These are phyloP conservation scores for Poeciliopsis prolifica DNA, from an alignment of 2,113 vertebrate genomes.

Conservation along the genomic window DNA sequence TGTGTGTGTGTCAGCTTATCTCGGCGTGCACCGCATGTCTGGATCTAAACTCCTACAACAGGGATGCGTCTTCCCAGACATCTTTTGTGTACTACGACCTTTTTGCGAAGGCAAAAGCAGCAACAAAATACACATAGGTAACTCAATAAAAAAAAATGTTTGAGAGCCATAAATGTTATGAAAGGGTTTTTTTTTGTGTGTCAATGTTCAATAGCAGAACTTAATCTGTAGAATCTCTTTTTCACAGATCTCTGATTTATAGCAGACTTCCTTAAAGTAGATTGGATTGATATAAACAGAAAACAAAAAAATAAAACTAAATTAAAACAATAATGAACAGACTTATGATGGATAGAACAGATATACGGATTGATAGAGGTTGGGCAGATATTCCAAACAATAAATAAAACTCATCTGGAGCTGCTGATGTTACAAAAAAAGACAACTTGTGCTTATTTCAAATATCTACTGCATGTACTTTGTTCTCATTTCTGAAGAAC, in stretches of 20 bases:
- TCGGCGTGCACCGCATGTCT: not conserved
- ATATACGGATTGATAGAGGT: too few species aligned
- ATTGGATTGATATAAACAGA: too few species aligned
- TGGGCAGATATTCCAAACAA: too few species aligned
- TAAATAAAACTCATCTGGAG: too few species aligned
- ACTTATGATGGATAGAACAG: too few species aligned
- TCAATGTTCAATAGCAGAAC: not conserved
- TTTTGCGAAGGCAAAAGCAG: not conserved
- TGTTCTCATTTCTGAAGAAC: too few species aligned
- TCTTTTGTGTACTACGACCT: not conserved
- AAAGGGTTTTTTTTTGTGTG: not conserved
- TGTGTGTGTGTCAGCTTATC: not conserved
- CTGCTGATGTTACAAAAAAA: too few species aligned
- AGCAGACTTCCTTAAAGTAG: too few species aligned
- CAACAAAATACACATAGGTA: not conserved
- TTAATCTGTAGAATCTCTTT: not conserved
- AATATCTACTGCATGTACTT: too few species aligned
- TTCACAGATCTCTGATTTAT: not conserved
- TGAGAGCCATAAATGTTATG: not conserved
- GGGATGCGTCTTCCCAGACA: conserved; percentile 6
- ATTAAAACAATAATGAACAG: too few species aligned
- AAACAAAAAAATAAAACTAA: too few species aligned
- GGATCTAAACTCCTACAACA: conserved; percentile 1
- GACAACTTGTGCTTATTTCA: too few species aligned
- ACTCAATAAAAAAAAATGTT: not conserved